Conservation (phyloP, 2,888 invertebrate genomes). For the Boloria selene region DNA sequence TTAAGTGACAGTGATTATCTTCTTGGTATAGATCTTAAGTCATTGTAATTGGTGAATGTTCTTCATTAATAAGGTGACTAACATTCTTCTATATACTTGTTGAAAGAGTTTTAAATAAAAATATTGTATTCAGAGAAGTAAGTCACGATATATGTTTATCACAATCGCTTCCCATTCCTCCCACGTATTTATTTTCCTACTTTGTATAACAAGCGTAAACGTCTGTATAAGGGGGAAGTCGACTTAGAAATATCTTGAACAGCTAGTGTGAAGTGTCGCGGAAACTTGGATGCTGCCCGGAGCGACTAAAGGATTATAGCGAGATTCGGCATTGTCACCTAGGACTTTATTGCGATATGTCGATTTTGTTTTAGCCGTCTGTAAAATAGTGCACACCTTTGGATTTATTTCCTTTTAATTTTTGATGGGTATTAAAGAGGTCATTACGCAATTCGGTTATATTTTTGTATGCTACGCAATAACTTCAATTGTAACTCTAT, state of each 20-base stretch:
- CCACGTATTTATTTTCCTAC: conserved; percentile 58
- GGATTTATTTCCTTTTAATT: conserved; percentile 1
- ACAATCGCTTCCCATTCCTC: conserved; percentile 46
- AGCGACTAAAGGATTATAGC: conserved; percentile 60
- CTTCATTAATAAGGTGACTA: neutral
- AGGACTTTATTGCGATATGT: conserved; percentile 57
- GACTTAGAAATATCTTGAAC: conserved; percentile 36
- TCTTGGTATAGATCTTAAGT: neutral
- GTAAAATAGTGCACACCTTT: conserved; percentile 34
- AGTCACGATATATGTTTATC: conserved; percentile 38
- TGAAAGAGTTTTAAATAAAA: conserved; percentile 6
- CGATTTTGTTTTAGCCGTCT: conserved; percentile 35
- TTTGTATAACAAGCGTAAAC: conserved; percentile 59
- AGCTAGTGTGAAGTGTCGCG: conserved; percentile 39
- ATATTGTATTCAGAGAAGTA: conserved; percentile 30
- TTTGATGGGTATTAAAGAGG: too few species aligned
- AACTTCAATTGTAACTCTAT: too few species aligned
- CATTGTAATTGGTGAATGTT: neutral
- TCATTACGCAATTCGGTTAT: too few species aligned
- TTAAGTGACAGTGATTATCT: too few species aligned
- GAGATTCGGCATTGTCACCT: conserved; percentile 60
- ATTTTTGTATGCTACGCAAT: too few species aligned
- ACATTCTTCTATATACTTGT: neutral
- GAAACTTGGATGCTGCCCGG: conserved; percentile 55
- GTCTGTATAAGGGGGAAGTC: conserved; percentile 40